These are phyloP conservation scores for Girardia tigrina DNA, from an alignment of 2,888 invertebrate species.

Conservation along the genomic window DNA sequence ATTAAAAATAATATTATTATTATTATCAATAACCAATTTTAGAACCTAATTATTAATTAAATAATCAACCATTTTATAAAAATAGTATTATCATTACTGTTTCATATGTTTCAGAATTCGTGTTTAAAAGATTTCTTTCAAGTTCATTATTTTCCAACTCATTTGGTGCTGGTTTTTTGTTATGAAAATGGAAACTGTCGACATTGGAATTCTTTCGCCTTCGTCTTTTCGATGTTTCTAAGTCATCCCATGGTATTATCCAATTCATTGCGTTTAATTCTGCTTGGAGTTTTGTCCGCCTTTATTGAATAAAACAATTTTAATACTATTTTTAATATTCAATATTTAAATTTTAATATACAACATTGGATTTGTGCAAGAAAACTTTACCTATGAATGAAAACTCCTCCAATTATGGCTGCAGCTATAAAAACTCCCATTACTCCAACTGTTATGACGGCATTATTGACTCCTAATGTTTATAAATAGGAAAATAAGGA, in stretches of 20 bases:
- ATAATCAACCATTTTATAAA: too few species aligned
- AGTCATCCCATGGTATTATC: slow-evolving; percentile 73
- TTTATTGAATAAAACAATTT: slow-evolving; percentile 46
- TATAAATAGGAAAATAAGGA: too few species aligned
- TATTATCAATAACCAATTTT: too few species aligned
- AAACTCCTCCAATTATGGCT: slow-evolving; percentile 36
- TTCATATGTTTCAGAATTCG: too few species aligned
- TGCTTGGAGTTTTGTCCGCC: slow-evolving; percentile 77
- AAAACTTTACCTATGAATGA: slow-evolving; percentile 33
- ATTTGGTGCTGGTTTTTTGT: neutral
- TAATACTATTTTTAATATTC: too few species aligned
- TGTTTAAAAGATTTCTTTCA: too few species aligned
- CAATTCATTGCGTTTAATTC: slow-evolving; percentile 91
- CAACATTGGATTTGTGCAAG: neutral
- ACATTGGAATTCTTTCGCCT: slow-evolving; percentile 25
- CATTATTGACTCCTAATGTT: neutral
- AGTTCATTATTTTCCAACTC: neutral
- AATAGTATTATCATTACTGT: too few species aligned
- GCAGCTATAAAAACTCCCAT: slow-evolving; percentile 37
- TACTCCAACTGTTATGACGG: slow-evolving; percentile 30
- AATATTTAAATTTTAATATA: too few species aligned
- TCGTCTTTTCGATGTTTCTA: slow-evolving; percentile 39
- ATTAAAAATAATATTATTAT: too few species aligned
- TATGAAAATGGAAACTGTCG: neutral
- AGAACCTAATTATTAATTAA: too few species aligned